These are phyloP conservation scores for Neosilurus mollespiculum DNA, from an alignment of 2,797 vertebrate genomes.

Conservation along the genomic window DNA sequence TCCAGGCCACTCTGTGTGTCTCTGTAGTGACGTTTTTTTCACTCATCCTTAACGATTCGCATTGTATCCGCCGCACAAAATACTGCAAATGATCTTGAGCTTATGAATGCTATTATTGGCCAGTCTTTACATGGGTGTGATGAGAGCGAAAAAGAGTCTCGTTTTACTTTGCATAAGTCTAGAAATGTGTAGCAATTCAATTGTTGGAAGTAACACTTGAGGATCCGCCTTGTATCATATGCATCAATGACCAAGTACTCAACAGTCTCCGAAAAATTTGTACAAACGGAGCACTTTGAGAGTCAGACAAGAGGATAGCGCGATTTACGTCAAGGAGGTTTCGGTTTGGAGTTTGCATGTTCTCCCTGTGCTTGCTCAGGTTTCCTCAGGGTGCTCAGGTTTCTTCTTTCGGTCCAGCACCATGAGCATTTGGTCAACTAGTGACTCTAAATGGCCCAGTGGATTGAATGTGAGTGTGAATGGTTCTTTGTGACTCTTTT, in stretches of 20 bases:
- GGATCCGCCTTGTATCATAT: neutral
- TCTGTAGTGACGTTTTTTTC: neutral
- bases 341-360: no score
- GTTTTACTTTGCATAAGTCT: neutral
- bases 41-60: neutral
- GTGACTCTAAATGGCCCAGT: no score
- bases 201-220: conserved; percentile 21
- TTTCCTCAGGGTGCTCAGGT: no score
- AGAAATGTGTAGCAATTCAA: neutral
- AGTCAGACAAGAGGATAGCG: neutral
- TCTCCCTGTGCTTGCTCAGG: no score
- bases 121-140: neutral
- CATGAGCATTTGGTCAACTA: no score
- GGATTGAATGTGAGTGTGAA: no score
- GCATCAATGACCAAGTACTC: conserved; percentile 7
- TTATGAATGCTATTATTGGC: neutral
- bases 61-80: neutral
- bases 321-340: no score
- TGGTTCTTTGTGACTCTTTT: no score
- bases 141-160: neutral
- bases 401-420: no score
- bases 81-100: neutral
- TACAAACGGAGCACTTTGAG: neutral
- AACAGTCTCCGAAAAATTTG: neutral
- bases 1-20: neutral